Conservation (phyloP, 2,888 invertebrate genomes). For the Micropterix aruncella region DNA sequence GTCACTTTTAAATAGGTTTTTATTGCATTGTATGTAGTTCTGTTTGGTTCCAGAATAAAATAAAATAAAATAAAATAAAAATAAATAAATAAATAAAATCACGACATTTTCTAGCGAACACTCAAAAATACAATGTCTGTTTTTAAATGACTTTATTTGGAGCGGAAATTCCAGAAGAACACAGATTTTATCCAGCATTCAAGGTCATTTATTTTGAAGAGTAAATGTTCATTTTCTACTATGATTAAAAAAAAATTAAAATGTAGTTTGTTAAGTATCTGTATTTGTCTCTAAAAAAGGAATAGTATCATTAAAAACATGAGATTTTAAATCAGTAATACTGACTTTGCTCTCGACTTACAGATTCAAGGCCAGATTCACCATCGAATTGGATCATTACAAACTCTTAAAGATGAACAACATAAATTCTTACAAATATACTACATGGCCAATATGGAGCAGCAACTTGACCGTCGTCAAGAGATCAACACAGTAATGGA, state of each 20-base stretch:
- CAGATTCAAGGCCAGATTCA: conserved; percentile 11
- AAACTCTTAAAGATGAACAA: conserved; percentile 10
- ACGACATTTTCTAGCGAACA: conserved; percentile 12
- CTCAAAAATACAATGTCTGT: conserved; percentile 8
- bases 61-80: too few species aligned
- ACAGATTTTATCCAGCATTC: conserved; percentile 7
- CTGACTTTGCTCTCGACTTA: conserved; percentile 6
- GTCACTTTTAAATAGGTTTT: too few species aligned
- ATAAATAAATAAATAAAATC: conserved; percentile 13
- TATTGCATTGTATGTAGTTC: too few species aligned
- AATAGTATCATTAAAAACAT: too few species aligned
- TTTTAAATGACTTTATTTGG: conserved; percentile 10
- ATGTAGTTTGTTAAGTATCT: too few species aligned
- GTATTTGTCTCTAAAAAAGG: too few species aligned
- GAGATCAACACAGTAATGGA: conserved; percentile 11
- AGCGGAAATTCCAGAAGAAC: conserved; percentile 1
- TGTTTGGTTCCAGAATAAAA: too few species aligned
- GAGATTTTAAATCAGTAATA: conserved; percentile 1
- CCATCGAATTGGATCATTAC: conserved; percentile 11
- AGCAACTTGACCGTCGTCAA: conserved; percentile 11
- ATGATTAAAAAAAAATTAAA: too few species aligned
- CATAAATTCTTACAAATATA: conserved; percentile 14
- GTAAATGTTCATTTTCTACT: background rate
- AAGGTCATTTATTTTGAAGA: conserved; percentile 6
- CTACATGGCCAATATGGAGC: conserved; percentile 13